Evolutionary conservation across 2,888 invertebrate species (phyloP).

Genomic region (Ferrisia virgata): DNA sequence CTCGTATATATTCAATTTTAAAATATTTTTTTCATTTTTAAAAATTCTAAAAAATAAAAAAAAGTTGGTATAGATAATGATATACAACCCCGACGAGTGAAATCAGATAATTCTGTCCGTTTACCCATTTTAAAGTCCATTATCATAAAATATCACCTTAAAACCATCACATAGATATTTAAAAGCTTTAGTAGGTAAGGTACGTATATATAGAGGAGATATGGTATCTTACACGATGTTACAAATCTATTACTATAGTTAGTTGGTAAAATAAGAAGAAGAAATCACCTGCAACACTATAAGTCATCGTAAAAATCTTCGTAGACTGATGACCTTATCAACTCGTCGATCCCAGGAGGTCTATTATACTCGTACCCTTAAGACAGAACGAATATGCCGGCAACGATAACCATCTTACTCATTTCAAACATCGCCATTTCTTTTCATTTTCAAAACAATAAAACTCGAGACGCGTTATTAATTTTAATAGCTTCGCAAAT

Average conservation of each 20-base stretch:
- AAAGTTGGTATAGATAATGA: no score
- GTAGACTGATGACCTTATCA: constrained; percentile 36
- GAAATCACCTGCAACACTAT: constrained; percentile 25
- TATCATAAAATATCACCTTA: constrained; percentile 2
- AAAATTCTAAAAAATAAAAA: background rate
- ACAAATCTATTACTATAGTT: background rate
- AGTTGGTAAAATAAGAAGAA: background rate
- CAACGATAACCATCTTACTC: constrained; percentile 21
- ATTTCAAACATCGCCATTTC: constrained; percentile 3
- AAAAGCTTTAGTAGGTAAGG: no score
- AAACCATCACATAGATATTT: background rate
- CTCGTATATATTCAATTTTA: no score
- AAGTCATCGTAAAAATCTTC: constrained; percentile 31
- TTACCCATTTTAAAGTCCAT: background rate
- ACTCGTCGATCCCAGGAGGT: background rate
- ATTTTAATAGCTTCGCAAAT: constrained; percentile 35
- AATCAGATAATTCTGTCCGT: background rate
- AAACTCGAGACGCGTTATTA: constrained; percentile 10
- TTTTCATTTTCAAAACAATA: background rate
- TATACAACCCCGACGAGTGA: background rate
- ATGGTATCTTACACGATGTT: no score
- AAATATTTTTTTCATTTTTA: no score
- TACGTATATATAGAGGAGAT: no score
- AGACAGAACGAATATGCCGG: background rate
- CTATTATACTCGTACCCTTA: background rate